Evolutionary conservation across 1,140 invertebrate genomes (phyloP).

Genomic region (Archegozetes longisetosus): DNA sequence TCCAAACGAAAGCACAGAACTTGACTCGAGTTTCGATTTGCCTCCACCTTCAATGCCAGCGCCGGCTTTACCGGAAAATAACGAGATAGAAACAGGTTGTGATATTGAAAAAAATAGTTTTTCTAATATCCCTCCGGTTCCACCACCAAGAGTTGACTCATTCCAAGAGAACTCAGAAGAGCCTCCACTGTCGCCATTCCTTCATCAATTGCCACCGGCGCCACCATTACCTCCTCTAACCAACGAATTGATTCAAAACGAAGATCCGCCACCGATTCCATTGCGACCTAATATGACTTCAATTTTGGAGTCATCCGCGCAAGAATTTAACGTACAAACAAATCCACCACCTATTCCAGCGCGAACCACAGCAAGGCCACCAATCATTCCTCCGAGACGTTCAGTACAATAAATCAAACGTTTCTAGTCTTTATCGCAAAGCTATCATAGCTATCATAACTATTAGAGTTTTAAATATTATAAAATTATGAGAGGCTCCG

Average conservation of each 20-base stretch:
- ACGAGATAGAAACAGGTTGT: too few species aligned
- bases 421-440: background rate
- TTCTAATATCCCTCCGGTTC: too few species aligned
- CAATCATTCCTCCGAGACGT: background rate
- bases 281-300: conserved; percentile 1
- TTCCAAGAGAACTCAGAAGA: background rate
- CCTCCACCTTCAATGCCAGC: conserved; percentile 2
- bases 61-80: background rate
- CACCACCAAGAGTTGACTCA: conserved; percentile 2
- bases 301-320: background rate
- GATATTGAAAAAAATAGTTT: background rate
- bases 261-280: conserved; percentile 10
- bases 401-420: background rate
- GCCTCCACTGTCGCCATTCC: background rate
- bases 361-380: background rate
- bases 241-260: too few species aligned
- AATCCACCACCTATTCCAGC: conserved; percentile 8
- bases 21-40: conserved; percentile 6
- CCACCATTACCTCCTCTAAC: conserved; percentile 3
- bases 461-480: too few species aligned
- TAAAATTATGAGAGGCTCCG: too few species aligned
- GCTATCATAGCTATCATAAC: too few species aligned
- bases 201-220: background rate
- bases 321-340: background rate
- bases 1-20: background rate